Evolutionary conservation across 2,888 invertebrate species (phyloP).

Genomic region (Pediacus dermestoides): DNA sequence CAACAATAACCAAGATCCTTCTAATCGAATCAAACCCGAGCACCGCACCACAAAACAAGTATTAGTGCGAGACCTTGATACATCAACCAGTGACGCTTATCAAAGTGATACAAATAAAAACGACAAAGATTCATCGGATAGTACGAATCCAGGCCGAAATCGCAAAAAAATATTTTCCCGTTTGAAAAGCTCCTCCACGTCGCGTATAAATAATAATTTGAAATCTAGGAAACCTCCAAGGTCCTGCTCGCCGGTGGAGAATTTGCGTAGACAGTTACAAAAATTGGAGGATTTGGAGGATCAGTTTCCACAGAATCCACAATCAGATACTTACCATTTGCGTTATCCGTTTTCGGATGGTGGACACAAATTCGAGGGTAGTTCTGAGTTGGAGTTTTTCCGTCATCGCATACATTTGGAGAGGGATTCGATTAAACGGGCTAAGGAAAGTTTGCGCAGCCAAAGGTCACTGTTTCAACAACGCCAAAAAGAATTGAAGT

Average conservation of each 20-base stretch:
- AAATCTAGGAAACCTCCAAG: slow-evolving; percentile 54
- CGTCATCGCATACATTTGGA: slow-evolving; percentile 78
- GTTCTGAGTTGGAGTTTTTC: slow-evolving; percentile 77
- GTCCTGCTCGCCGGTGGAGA: slow-evolving; percentile 73
- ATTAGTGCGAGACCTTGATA: slow-evolving; percentile 47
- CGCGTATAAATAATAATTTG: slow-evolving; percentile 60
- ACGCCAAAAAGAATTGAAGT: slow-evolving; percentile 55
- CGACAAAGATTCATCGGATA: slow-evolving; percentile 53
- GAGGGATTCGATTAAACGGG: slow-evolving; percentile 76
- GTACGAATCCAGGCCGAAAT: slow-evolving; percentile 54
- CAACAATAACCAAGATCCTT: slow-evolving; percentile 42
- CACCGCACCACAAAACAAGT: slow-evolving; percentile 41
- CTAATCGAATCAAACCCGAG: slow-evolving; percentile 36
- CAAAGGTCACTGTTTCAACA: slow-evolving; percentile 67
- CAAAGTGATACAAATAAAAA: slow-evolving; percentile 47
- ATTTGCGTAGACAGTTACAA: slow-evolving; percentile 73
- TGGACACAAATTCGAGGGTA: slow-evolving; percentile 50
- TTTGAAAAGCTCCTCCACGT: slow-evolving; percentile 52
- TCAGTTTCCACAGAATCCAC: slow-evolving; percentile 65
- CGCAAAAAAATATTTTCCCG: slow-evolving; percentile 67
- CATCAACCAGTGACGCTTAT: slow-evolving; percentile 52
- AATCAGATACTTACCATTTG: slow-evolving; percentile 72
- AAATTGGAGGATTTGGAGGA: slow-evolving; percentile 80
- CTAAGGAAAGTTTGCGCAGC: slow-evolving; percentile 69
- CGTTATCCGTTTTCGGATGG: slow-evolving; percentile 78